phyloP scores from a whole-genome alignment of 2,113 vertebrate species.

The Daubentonia madagascariensis region DNA sequence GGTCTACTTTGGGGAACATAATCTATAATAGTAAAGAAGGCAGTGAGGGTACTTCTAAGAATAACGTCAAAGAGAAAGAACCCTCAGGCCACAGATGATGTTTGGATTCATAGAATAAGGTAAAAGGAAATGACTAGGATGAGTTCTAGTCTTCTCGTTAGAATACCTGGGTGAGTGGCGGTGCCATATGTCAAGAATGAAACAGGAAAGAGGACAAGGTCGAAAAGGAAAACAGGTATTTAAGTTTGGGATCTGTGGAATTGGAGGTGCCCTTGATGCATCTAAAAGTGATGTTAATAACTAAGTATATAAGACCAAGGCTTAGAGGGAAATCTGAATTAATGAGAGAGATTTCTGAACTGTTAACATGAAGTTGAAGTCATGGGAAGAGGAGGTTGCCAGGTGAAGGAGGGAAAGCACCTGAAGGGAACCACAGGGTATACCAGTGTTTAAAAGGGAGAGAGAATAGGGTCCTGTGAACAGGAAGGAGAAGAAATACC shows the following conservation, averaged over 20 bases:
- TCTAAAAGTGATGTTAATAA: background rate
- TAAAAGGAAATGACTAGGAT: background rate
- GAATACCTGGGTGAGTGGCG: accelerated
- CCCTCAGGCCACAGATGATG: background rate
- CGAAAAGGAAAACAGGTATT: background rate
- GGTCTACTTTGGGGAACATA: background rate
- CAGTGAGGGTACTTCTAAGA: background rate
- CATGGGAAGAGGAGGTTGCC: background rate
- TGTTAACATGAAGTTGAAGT: background rate
- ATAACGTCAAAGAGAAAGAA: background rate
- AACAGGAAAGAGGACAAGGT: background rate
- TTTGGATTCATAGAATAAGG: background rate
- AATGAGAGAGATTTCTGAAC: background rate
- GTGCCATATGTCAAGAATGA: accelerated
- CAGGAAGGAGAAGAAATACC: background rate
- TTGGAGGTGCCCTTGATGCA: background rate
- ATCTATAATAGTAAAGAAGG: background rate
- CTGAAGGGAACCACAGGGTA: accelerated
- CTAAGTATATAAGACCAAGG: accelerated
- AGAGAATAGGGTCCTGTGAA: accelerated
- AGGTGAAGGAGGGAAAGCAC: background rate
- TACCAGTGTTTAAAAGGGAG: no score
- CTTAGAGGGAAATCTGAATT: background rate
- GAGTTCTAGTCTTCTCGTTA: background rate
- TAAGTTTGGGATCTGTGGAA: background rate